phyloP scores from a whole-genome alignment of 2,888 invertebrate species.

The Pogonocherus hispidulus region DNA sequence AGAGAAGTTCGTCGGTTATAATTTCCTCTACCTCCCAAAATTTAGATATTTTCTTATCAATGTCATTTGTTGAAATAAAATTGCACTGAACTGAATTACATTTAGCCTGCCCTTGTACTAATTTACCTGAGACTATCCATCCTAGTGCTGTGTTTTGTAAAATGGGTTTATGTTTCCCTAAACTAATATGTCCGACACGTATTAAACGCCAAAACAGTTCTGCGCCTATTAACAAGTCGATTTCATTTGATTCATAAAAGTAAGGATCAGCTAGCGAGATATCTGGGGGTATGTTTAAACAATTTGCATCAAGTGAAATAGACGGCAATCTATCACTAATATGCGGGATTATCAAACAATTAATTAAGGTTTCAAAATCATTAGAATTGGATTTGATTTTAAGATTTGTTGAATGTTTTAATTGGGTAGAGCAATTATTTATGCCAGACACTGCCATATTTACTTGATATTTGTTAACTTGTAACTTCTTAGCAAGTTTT shows the following conservation, averaged over 20 bases:
- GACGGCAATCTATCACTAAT: neutral
- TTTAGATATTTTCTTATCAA: conserved; percentile 1
- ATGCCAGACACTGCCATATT: conserved; percentile 9
- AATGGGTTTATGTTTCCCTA: conserved; percentile 22
- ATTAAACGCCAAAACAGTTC: conserved; percentile 31
- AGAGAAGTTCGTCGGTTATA: neutral
- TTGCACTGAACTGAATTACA: conserved; percentile 3
- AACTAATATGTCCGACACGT: conserved; percentile 21
- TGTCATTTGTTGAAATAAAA: neutral
- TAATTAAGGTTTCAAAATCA: neutral
- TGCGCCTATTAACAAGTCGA: conserved; percentile 28
- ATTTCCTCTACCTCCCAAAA: neutral
- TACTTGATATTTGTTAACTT: neutral
- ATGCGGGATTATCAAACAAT: neutral
- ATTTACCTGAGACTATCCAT: neutral
- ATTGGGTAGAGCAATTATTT: too few species aligned
- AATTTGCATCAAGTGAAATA: neutral
- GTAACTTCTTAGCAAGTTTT: conserved; percentile 9
- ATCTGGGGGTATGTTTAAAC: neutral
- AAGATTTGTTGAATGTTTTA: neutral
- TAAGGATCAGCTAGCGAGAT: too few species aligned
- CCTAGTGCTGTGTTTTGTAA: conserved; percentile 28
- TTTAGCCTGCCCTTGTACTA: neutral
- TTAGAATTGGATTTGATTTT: neutral
- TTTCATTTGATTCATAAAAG: too few species aligned